Base-by-base conservation (phyloP, 2,888 invertebrate genomes). In the Ptychoptera contaminata region DNA sequence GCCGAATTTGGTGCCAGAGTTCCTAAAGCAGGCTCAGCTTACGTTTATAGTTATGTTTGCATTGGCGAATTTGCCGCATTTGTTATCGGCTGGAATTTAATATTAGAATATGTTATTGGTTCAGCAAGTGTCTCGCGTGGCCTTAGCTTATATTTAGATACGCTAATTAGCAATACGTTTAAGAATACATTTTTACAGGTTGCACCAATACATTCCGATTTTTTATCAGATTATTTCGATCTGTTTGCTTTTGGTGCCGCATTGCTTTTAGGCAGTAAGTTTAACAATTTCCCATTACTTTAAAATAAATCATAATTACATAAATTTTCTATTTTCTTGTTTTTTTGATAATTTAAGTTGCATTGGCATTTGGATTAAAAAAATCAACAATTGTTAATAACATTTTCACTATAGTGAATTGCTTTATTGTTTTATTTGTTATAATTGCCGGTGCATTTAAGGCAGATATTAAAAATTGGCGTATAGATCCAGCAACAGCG, bases 21-120 rank as follows among this genome's bases (percentile, higher is more conserved):
- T 0, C 90, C 90, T 0, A 76, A 77, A 53, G 85, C 88, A 0
- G 91, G 92, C 0, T 88, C 90, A 0, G 87, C 90, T 0, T 93
- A 91, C 62, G 75, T 83, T 34, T 93, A 92, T 68, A 85, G 84
- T 48, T 65, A 64, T 49, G 82, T 88, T 15, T 80, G 85, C 16
- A 74, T 91, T 37, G 92, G 92, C 0, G 90, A 92, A 65, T 72
- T 88, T 51, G 71, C 79, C 38, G 92, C 90, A 1, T 93, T 92
- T 62, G 65, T 85, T 29, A 82, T 92, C 52, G 92, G 92, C 2
- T 93, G 93, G 93, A 86, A 85, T 64, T 73, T 92, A 46, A 83
- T 92, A 46, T 65, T 91, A 52, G 90, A 90, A 59, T 83, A 82
- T 57, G 68, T 83, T 6, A 82, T 90, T 50, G 87, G 84, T 3